A percentile compares a stretch with the other conserved stretches of the same genome.
These are phyloP conservation scores for Eublepharis macularius DNA, from an alignment of 2,113 vertebrate species.

Conservation along the genomic window DNA sequence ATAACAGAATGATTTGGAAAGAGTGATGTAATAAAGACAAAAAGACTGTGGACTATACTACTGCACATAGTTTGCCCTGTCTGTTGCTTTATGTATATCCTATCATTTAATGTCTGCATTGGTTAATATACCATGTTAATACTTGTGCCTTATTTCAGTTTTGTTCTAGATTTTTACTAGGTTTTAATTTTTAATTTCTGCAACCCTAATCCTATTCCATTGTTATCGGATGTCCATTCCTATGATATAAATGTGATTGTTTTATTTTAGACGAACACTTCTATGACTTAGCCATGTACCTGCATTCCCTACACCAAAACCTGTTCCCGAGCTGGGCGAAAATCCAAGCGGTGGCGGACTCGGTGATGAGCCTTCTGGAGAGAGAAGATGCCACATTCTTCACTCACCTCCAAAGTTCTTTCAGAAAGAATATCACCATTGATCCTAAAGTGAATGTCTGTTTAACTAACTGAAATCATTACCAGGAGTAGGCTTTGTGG, in stretches of 20 bases:
- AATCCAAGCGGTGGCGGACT: constrained; percentile 45
- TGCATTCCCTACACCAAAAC: constrained; percentile 44
- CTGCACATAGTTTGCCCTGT: too few species aligned
- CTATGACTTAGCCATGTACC: constrained; percentile 58
- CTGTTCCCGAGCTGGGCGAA: constrained; percentile 43
- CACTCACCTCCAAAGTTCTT: constrained; percentile 35
- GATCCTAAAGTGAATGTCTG: constrained; percentile 29
- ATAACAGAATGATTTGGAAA: too few species aligned
- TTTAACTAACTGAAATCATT: not conserved
- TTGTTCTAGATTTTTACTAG: too few species aligned
- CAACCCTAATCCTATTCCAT: too few species aligned
- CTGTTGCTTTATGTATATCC: too few species aligned
- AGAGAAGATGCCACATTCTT: constrained; percentile 48
- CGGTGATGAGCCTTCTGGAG: constrained; percentile 42
- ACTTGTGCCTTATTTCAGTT: too few species aligned
- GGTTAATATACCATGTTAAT: too few species aligned
- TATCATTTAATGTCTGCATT: too few species aligned
- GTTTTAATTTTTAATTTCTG: too few species aligned
- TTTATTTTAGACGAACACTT: constrained; percentile 48
- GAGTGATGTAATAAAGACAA: too few species aligned
- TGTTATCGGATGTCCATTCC: too few species aligned
- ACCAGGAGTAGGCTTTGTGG: not conserved
- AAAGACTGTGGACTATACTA: too few species aligned
- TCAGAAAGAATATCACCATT: constrained; percentile 25
- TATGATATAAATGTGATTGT: not conserved